Evolutionary conservation across 2,888 invertebrate species (phyloP), one percentile per base, ranked within the genome.

Genomic region (Julus scandinavius): DNA sequence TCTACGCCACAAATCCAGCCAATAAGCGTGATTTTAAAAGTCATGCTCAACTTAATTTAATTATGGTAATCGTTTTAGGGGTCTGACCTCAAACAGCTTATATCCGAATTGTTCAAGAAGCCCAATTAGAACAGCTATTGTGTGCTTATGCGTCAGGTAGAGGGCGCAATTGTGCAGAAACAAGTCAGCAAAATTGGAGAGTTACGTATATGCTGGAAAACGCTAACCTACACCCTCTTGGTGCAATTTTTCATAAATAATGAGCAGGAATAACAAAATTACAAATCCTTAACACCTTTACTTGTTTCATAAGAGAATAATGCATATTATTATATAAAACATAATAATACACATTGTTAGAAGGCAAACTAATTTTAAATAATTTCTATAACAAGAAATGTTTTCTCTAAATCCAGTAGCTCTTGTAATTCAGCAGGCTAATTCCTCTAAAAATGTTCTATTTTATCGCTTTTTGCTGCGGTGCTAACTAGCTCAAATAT

Each of bases 11-110:
- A 54, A 15, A 17, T 54, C 17, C 54, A 54, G 54, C 13, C 15
- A 54, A 17, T 17, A 63, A n/a, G 17, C 63, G 38, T 15, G 80
- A 72, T 72, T 72, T 80, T 80, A 38, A 80, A 80, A 80, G 80
- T 80, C 80, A 80, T 80, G 80, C 80, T 80, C 80, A 80, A 29
- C 80, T 80, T 80, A 80, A 80, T 80, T 80, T 80, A 80, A 80
- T 80, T 40, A 80, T 29, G 80, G 38, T 80, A 80, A 80, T 80
- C 38, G 80, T 40, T 80, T 40, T 80, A 80, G 80, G 80, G 80
- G 29, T 38, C 80, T 80, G 29, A 80, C 80, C 80, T 80, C 80
- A 7, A 13, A 72, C 45, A 11, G 38, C 38, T 4, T 29, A 80
- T 13, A 80, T 40, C 13, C 38, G 80, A 80, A 38, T 80, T 80